Evolutionary conservation across 2,888 invertebrate species (phyloP), one percentile per base, ranked within the genome.

Genomic region (Andrena bucephala): DNA sequence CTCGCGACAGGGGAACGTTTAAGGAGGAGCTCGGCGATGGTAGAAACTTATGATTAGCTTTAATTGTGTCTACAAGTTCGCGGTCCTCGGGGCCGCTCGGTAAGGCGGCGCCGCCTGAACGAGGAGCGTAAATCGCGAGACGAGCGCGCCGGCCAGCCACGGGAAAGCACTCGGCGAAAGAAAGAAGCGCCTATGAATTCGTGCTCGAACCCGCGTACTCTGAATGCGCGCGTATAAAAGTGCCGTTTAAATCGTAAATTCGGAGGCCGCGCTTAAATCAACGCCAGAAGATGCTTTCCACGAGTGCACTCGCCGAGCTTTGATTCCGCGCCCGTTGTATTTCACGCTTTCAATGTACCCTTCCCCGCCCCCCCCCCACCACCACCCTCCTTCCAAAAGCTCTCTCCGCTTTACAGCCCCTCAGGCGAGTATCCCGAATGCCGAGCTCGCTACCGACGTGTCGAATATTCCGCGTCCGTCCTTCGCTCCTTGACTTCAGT

Each of bases 221-320:
- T 59, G 72, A 70, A 81, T 80, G 76, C 70, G 62, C 72, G 72
- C 66, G 74, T 72, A 75, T 70, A 83, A 85, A 87, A 85, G 81
- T 87, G 83, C 63, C 71, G 63, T 31, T 67, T 67, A 73, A 85
- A 87, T 74, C 81, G 69, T 87, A 87, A 87, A 87, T 87, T 83
- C 71, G 74, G 60, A 50, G 57, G 31, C 20, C 60, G 66, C 52
- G 77, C 81, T 81, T 85, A 77, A 81, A 75, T 77, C 77, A 83
- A 83, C 71, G 81, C 66, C 74, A 63, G 69, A 81, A 87, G 82
- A 74, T 62, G 74, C 74, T 87, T 83, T 79, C 59, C 75, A 42
- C 70, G 60, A 59, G 78, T 36, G 69, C 68, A 42, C 79, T 76
- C 76, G 20, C 13, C 57, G 27, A 52, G 65, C 67, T 66, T 71